Evolutionary conservation across 1,140 invertebrate species (phyloP).

Genomic region (Antheraea mylitta): DNA sequence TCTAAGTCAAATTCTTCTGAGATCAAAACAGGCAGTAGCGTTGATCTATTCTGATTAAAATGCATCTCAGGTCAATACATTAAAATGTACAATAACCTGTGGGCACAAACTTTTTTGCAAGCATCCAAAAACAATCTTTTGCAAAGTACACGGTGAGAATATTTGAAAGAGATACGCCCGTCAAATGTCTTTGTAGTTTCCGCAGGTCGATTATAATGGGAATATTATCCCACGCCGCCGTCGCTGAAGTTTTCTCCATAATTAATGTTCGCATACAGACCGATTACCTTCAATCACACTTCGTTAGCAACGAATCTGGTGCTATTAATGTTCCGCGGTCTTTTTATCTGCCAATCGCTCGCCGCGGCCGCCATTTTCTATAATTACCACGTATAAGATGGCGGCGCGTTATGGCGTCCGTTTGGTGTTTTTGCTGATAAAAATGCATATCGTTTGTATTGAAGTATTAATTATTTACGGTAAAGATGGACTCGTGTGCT

Average conservation of each 20-base stretch:
- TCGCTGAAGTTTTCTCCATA: constrained; percentile 9
- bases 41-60: too few relatives aligned
- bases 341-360: constrained; percentile 56
- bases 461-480: constrained; percentile 24
- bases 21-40: too few relatives aligned
- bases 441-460: constrained; percentile 3
- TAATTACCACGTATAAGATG: constrained; percentile 59
- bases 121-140: too few relatives aligned
- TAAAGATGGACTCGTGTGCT: background rate
- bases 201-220: background rate
- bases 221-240: constrained; percentile 9
- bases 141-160: background rate
- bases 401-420: constrained; percentile 41
- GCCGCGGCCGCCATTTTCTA: constrained; percentile 49
- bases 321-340: constrained; percentile 55
- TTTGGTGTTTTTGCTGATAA: constrained; percentile 33
- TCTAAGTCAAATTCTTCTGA: too few relatives aligned
- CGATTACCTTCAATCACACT: constrained; percentile 56
- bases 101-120: too few relatives aligned
- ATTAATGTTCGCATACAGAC: constrained; percentile 31
- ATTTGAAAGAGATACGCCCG: background rate
- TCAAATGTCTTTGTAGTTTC: background rate
- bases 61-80: too few relatives aligned
- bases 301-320: constrained; percentile 61
- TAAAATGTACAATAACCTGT: too few relatives aligned